A percentile compares a stretch with the other conserved stretches of the same genome.
These are phyloP conservation scores for Saccostrea glomerata DNA, from an alignment of 1,140 invertebrate genomes.

Conservation along the genomic window DNA sequence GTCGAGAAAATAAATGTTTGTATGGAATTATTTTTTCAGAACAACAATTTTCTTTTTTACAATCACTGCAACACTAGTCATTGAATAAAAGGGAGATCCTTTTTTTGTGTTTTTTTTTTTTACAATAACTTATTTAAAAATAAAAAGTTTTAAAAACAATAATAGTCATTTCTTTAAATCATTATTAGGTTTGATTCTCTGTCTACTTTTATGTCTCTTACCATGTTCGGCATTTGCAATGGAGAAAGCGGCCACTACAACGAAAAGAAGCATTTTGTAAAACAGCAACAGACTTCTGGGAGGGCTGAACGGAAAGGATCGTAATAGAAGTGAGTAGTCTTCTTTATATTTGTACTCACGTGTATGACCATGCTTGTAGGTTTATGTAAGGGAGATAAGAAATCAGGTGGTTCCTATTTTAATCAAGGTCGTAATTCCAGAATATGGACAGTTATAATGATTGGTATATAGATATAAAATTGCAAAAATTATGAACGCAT, in stretches of 20 bases:
- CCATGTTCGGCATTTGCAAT: slow-evolving; percentile 10
- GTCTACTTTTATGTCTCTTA: neutral
- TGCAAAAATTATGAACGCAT: no score
- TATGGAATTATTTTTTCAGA: no score
- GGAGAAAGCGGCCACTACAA: neutral
- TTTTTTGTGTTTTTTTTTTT: no score
- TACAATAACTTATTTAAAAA: no score
- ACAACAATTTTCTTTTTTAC: neutral
- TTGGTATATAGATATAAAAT: no score
- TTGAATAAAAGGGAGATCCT: no score
- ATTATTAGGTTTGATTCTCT: no score
- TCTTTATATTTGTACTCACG: slow-evolving; percentile 27
- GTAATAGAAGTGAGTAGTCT: neutral
- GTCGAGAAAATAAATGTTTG: no score
- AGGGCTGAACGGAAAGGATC: neutral
- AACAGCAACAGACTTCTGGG: neutral
- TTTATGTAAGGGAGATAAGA: slow-evolving; percentile 23
- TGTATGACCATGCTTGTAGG: slow-evolving; percentile 31
- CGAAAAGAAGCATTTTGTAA: neutral
- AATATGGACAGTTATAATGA: neutral
- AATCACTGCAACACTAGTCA: neutral
- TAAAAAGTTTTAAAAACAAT: no score
- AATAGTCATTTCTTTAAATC: no score
- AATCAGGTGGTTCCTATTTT: neutral
- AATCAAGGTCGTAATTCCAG: neutral